Evolutionary conservation across 1,140 invertebrate genomes (phyloP).

Genomic region (Venturia canescens): DNA sequence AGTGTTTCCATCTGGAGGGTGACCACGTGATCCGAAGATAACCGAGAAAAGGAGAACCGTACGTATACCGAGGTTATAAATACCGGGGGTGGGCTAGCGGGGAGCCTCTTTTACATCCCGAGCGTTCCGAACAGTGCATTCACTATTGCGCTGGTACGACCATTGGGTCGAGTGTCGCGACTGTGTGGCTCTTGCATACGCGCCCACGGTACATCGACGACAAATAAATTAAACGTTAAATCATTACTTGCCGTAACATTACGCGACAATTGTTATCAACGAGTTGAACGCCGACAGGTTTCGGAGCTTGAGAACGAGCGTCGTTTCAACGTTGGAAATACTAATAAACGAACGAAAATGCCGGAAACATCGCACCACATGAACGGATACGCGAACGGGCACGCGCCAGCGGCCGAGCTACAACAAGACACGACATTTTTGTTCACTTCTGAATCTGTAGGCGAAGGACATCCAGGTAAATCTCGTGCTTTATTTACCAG

Average conservation of each 20-base stretch:
- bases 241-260: background rate
- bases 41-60: conserved; percentile 42
- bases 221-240: background rate
- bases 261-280: conserved; percentile 4
- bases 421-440: conserved; percentile 93
- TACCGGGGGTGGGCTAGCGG: conserved; percentile 59
- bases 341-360: conserved; percentile 76
- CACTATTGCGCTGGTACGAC: conserved; percentile 56
- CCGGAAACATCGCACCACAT: conserved; percentile 84
- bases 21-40: conserved; percentile 61
- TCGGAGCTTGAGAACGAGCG: too few species aligned
- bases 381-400: conserved; percentile 88
- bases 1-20: background rate
- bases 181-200: conserved; percentile 68
- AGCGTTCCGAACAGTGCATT: conserved; percentile 68
- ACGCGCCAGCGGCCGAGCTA: conserved; percentile 83
- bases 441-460: conserved; percentile 99
- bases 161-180: conserved; percentile 61
- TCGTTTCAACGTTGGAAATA: conserved; percentile 2
- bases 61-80: conserved; percentile 69
- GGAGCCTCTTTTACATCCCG: conserved; percentile 71
- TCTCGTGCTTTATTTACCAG: conserved; percentile 37
- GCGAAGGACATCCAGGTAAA: conserved; percentile 97
- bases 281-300: background rate
- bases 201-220: background rate